phyloP scores from a whole-genome alignment of 2,797 vertebrate species.

The Limnodromus scolopaceus region DNA sequence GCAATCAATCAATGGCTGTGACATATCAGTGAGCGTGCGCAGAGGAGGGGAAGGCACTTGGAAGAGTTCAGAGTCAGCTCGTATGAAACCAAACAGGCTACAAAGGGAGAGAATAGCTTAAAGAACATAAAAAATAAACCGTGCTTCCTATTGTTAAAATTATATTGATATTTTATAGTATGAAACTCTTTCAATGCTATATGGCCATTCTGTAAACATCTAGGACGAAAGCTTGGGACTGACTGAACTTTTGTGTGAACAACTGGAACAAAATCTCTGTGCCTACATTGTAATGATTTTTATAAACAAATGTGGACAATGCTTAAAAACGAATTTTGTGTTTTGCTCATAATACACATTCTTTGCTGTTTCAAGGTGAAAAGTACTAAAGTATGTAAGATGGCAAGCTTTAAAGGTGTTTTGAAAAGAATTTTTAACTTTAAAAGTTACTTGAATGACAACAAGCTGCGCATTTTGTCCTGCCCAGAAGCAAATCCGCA shows the following conservation, averaged over 20 bases:
- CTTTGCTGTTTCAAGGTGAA: not conserved
- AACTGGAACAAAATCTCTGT: not conserved
- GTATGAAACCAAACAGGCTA: not conserved
- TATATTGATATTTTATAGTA: not conserved
- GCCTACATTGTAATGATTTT: not conserved
- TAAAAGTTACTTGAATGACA: not conserved
- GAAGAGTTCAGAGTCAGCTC: not conserved
- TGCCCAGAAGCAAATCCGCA: not conserved
- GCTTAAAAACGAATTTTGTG: not conserved
- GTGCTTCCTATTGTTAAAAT: not conserved
- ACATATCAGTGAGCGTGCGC: not conserved
- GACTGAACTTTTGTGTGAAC: not conserved
- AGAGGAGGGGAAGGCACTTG: not conserved
- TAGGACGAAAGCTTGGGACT: not conserved
- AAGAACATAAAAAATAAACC: not conserved
- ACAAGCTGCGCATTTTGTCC: not conserved
- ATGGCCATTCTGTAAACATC: not conserved
- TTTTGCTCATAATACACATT: not conserved
- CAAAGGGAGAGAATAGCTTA: not conserved
- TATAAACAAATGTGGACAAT: not conserved
- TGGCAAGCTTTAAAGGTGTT: not conserved
- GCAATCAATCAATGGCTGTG: constrained; percentile 27
- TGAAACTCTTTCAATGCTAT: not conserved
- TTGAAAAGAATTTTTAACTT: not conserved
- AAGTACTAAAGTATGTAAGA: not conserved